Conservation (phyloP, 2,888 invertebrate species). For the Phyllotreta cruciferae region DNA sequence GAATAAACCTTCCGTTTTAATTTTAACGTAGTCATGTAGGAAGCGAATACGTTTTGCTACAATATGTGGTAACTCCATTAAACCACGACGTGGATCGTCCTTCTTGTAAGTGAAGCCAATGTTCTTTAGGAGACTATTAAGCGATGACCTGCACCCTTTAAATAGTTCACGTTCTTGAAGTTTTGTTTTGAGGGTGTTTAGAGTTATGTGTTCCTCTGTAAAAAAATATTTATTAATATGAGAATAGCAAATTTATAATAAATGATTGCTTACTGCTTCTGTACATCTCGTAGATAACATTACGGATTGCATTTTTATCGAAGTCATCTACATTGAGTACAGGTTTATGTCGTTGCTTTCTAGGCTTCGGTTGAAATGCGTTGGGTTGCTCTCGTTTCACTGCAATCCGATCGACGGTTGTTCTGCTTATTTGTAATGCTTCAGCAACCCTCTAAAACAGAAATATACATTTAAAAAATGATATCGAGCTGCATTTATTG, state of each 20-base stretch:
- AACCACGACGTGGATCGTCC: conserved; percentile 18
- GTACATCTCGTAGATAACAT: not conserved
- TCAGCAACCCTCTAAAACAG: too few relatives aligned
- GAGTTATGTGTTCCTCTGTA: conserved; percentile 5
- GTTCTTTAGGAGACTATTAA: conserved; percentile 3
- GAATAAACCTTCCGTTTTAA: conserved; percentile 14
- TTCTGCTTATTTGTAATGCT: too few relatives aligned
- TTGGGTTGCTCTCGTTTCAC: too few relatives aligned
- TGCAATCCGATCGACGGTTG: too few relatives aligned
- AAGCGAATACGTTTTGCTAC: conserved; percentile 11
- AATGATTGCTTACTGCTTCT: not conserved
- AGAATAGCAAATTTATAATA: not conserved
- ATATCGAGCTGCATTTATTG: too few relatives aligned
- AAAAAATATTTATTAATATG: not conserved
- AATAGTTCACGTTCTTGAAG: conserved; percentile 1
- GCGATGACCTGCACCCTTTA: not conserved
- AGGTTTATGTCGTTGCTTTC: too few relatives aligned
- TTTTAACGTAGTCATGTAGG: conserved; percentile 9
- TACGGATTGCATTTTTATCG: too few relatives aligned
- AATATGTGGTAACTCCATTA: conserved; percentile 20
- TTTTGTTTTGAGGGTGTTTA: not conserved
- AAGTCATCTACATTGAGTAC: too few relatives aligned
- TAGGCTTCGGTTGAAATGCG: too few relatives aligned
- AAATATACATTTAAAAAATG: too few relatives aligned
- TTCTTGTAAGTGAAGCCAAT: conserved; percentile 19